These are phyloP conservation scores for Holothuria scabra DNA, from an alignment of 53 echinoderm and acorn worm species.

Conservation along the genomic window DNA sequence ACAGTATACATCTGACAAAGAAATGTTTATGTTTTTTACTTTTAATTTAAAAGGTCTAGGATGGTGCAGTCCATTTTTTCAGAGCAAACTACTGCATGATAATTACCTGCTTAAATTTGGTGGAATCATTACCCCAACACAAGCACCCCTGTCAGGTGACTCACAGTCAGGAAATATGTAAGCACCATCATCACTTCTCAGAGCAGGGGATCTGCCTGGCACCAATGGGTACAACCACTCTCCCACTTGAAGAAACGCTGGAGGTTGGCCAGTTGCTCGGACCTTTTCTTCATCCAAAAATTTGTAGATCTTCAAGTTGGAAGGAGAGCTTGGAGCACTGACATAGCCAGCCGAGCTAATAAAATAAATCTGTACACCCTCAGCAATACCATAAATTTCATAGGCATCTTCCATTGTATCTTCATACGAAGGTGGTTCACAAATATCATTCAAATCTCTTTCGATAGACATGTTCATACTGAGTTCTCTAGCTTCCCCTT, in stretches of 20 bases:
- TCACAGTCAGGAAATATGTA: constrained; percentile 86
- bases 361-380: constrained; percentile 92
- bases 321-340: constrained; percentile 85
- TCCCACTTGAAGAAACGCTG: constrained; percentile 91
- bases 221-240: constrained; percentile 96
- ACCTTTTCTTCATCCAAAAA: constrained; percentile 65
- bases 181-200: constrained; percentile 81
- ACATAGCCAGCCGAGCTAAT: constrained; percentile 89
- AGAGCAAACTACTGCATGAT: background rate
- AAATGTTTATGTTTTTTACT: no score
- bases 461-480: constrained; percentile 68
- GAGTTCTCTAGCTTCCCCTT: constrained; percentile 46
- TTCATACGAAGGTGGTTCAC: constrained; percentile 77
- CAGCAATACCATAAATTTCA: constrained; percentile 71
- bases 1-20: no score
- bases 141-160: constrained; percentile 76
- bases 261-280: constrained; percentile 72
- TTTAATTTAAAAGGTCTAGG: no score
- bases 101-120: constrained; percentile 77
- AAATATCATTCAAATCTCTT: constrained; percentile 49
- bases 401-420: constrained; percentile 81
- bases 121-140: constrained; percentile 87
- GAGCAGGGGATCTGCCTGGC: constrained; percentile 84
- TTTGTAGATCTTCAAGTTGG: constrained; percentile 76
- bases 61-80: no score